Evolutionary conservation across 2,888 invertebrate species (phyloP), one percentile per base, ranked within the genome.

Genomic region (Drosophila paracracens): DNA sequence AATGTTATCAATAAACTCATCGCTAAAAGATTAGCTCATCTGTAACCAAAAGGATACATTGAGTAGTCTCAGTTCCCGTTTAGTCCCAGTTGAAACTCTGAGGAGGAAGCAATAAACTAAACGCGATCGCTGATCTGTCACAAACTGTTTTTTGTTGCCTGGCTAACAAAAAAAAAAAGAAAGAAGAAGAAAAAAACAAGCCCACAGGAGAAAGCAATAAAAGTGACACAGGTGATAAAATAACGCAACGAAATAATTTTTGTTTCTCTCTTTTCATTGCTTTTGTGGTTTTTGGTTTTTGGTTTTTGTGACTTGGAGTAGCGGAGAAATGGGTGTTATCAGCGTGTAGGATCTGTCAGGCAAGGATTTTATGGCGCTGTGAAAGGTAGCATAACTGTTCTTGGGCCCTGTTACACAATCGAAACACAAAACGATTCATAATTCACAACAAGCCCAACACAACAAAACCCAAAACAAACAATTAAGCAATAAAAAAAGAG

Each of bases 151-250:
- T 36, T 38, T 18, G 31, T 18, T 29, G 35, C 35, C 27, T 35
- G 36, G 25, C 21, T 18, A n/a, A 35, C 21, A 36, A 51, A 25
- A 21, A 46, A 21, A 2, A 3, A 46, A 21, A 18, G 13, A 13
- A n/a, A 40, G 0, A 40, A 36, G 2, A 6, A 21, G 21, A 21
- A 2, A 0, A 10, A 40, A 10, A n/a, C 62, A 74, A 43, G 74
- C 76, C 79, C 81, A 64, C 79, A 71, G 86, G 74, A 79, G 70
- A 82, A 81, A 72, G 72, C 77, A 82, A 89, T 85, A 89, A 91
- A 90, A 88, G 33, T 85, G 90, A 83, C 82, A 81, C 70, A 79
- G 79, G 91, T 92, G 89, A 91, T 91, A 91, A 91, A 91, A 92
- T 92, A 90, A 89, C 83, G 80, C 79, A 88, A 91, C 84, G 82